Percentiles rank a stretch among this genome's conserved stretches.
phyloP scores from a whole-genome alignment of 2,888 invertebrate species.

The Sarcophaga caerulescens region DNA sequence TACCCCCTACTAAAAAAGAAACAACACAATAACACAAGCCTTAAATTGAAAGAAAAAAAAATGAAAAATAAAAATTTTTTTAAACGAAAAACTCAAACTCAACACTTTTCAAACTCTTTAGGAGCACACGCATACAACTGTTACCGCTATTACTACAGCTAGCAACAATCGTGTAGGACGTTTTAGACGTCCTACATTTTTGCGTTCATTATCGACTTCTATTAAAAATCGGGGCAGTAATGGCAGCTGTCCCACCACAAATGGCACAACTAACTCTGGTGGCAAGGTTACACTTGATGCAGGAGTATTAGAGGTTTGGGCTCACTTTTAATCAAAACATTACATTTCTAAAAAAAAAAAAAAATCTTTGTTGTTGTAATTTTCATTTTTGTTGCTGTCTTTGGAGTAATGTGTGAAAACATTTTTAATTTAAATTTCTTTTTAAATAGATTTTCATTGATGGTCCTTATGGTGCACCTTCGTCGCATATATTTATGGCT shows the following conservation, averaged over 20 bases:
- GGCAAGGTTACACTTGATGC: conserved; percentile 80
- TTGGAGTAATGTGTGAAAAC: background rate
- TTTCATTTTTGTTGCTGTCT: background rate
- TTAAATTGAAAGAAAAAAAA: conserved; percentile 17
- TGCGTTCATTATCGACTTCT: conserved; percentile 79
- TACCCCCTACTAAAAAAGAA: background rate
- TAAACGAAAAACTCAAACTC: conserved; percentile 41
- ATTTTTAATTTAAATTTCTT: background rate
- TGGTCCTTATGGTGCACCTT: conserved; percentile 97
- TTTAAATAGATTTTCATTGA: conserved; percentile 91
- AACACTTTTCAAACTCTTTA: conserved; percentile 61
- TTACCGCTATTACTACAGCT: conserved; percentile 62
- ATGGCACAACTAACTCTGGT: conserved; percentile 77
- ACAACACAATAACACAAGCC: conserved; percentile 22
- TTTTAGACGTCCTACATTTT: conserved; percentile 79
- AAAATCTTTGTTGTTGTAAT: background rate
- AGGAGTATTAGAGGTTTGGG: conserved; percentile 81
- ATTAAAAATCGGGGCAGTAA: conserved; percentile 76
- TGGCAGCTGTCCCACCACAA: conserved; percentile 77
- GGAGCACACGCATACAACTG: conserved; percentile 56
- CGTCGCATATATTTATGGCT: conserved; percentile 96
- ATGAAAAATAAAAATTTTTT: too few species aligned
- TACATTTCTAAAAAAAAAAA: conserved; percentile 5
- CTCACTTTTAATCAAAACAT: conserved; percentile 29
- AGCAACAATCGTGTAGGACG: conserved; percentile 77